phyloP scores from a whole-genome alignment of 2,797 vertebrate genomes.

The Pantherophis vulpinus region DNA sequence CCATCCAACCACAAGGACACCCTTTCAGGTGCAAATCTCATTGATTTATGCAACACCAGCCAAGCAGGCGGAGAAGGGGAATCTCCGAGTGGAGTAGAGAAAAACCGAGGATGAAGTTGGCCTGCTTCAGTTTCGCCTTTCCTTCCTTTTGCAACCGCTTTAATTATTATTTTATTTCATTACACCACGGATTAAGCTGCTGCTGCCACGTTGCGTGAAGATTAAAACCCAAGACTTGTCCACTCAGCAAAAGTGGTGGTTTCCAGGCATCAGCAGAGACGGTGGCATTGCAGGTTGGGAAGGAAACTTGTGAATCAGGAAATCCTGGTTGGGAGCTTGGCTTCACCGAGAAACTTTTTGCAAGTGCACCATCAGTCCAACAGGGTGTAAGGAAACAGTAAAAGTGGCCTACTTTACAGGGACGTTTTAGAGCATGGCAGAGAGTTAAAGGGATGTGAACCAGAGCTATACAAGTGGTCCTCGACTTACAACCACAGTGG shows the following conservation, averaged over 20 bases:
- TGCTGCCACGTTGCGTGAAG: background rate
- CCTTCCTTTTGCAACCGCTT: background rate
- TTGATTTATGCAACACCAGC: conserved; percentile 35
- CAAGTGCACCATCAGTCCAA: background rate
- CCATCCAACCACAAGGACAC: conserved; percentile 23
- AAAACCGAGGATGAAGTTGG: conserved; percentile 22
- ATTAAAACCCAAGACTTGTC: background rate
- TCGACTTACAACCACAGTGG: too few species aligned
- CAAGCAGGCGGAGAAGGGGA: conserved; percentile 6
- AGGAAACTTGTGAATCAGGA: background rate
- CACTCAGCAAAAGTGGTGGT: background rate
- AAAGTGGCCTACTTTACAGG: background rate
- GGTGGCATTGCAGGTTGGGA: background rate
- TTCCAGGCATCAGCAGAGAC: background rate
- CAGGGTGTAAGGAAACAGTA: background rate
- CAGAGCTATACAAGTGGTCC: background rate
- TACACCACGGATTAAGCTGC: background rate
- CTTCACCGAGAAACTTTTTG: background rate
- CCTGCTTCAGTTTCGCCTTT: conserved; percentile 8
- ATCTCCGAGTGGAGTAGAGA: conserved; percentile 31
- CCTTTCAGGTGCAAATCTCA: too few species aligned
- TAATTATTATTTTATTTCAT: background rate
- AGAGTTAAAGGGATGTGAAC: background rate
- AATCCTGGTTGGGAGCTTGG: background rate
- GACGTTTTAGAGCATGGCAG: background rate